Conservation (phyloP, 2,888 invertebrate species). For the Drosophila formosana region DNA sequence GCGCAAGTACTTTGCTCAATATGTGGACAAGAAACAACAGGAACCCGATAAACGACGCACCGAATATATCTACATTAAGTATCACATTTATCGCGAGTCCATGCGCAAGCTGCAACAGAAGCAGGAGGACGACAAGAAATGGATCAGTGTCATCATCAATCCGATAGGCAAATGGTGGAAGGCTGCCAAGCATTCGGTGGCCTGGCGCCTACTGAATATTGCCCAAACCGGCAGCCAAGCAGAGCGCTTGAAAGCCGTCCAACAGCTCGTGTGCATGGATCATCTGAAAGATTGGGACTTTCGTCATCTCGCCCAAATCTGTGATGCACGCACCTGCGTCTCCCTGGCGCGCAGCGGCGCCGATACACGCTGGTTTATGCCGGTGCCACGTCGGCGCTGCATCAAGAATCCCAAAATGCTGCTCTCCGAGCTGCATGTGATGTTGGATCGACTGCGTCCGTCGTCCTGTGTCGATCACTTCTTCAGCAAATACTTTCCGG, state of each 20-base stretch:
- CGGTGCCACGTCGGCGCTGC: constrained; percentile 87
- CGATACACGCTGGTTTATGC: constrained; percentile 91
- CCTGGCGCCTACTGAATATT: constrained; percentile 88
- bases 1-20: constrained; percentile 83
- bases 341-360: constrained; percentile 91
- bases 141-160: constrained; percentile 84
- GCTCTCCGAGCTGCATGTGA: constrained; percentile 79
- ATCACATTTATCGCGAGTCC: constrained; percentile 85
- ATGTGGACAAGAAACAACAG: constrained; percentile 78
- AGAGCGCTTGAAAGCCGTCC: constrained; percentile 88
- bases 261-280: constrained; percentile 88
- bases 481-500: constrained; percentile 83
- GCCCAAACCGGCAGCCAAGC: constrained; percentile 88
- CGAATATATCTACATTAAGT: constrained; percentile 87
- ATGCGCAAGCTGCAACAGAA: constrained; percentile 83
- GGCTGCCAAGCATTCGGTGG: constrained; percentile 88
- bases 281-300: constrained; percentile 90
- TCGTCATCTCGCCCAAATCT: constrained; percentile 91
- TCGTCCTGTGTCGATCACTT: constrained; percentile 83
- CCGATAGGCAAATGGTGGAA: constrained; percentile 87
- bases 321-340: constrained; percentile 91
- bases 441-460: constrained; percentile 79
- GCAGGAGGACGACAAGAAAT: constrained; percentile 84
- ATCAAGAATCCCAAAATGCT: constrained; percentile 83
- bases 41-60: constrained; percentile 83